Evolutionary conservation across 1,140 invertebrate species (phyloP), one percentile per base, ranked within the genome.

Genomic region (Bactericera cockerelli): DNA sequence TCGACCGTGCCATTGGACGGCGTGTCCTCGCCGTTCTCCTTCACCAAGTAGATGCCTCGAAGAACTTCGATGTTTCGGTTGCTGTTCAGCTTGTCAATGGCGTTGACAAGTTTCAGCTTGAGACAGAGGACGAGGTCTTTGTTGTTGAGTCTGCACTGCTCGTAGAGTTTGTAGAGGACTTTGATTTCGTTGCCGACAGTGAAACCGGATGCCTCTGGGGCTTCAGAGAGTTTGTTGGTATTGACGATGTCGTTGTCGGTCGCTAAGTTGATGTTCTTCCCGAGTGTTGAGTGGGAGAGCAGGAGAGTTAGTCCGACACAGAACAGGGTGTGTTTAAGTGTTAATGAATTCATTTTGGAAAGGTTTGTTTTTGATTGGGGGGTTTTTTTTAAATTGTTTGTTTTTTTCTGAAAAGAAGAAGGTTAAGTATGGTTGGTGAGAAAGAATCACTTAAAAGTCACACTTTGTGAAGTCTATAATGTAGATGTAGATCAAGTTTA

Each of bases 11-110:
- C 22, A n/a, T 4, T 49, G 6, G 22, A 49, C 4, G 4, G 4
- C 4, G n/a, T n/a, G n/a, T 10, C n/a, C 22, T 49, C 42, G 19
- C 19, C 22, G 22, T n/a, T 49, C 6, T 49, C 42, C 19, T 49
- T 49, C n/a, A 49, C 42, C 22, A 49, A n/a, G 19, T 49, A 49
- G n/a, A 49, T 49, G n/a, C 42, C 42, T 10, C 42, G 42, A 19
- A 49, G 22, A 8, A 49, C 22, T 49, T 49, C 42, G 22, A 49
- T 49, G 22, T 49, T 49, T n/a, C 19, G 6, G 22, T 49, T 49
- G n/a, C 8, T 19, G 22, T 49, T 49, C 3, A 49, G 22, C 22
- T 49, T 49, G 19, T 49, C 42, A 49, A 49, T 49, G 4, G 42
- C 42, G 22, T 49, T 49, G 22, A 49, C 19, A 8, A 49, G 22